Conservation (phyloP, 2,113 vertebrate species). For the Tetrao urogallus region DNA sequence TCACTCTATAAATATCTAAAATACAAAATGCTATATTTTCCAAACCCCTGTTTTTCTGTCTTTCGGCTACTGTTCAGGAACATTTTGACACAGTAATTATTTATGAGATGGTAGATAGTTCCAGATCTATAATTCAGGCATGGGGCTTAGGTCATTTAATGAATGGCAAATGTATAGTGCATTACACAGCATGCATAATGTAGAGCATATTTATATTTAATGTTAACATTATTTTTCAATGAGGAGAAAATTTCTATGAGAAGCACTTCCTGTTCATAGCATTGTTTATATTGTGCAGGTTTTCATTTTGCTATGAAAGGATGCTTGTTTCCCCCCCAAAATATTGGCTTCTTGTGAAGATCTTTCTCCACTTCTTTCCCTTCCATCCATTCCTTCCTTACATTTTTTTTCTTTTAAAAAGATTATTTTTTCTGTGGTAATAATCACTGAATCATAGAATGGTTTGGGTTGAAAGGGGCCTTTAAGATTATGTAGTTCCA, state of each 20-base stretch:
- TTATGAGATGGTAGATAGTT: slow-evolving; percentile 13
- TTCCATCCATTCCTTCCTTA: neutral
- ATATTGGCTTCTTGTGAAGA: neutral
- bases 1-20: neutral
- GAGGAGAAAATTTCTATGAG: slow-evolving; percentile 14
- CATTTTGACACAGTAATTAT: slow-evolving; percentile 42
- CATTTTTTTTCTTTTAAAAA: neutral
- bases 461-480: too few relatives aligned
- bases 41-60: neutral
- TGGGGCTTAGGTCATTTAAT: slow-evolving; percentile 27
- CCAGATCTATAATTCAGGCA: slow-evolving; percentile 42
- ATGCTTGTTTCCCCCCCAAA: neutral
- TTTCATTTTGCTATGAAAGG: slow-evolving; percentile 9
- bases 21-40: neutral
- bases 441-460: neutral
- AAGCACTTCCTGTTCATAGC: neutral
- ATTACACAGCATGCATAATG: slow-evolving; percentile 58
- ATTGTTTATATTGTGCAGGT: slow-evolving; percentile 7
- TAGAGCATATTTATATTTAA: slow-evolving; percentile 60
- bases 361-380: neutral
- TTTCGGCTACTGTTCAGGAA: neutral
- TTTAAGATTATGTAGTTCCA: too few relatives aligned
- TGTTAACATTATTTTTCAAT: slow-evolving; percentile 19
- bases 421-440: neutral
- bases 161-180: slow-evolving; percentile 28